These are phyloP conservation scores for Polia nebulosa DNA, from an alignment of 2,888 invertebrate genomes.

Conservation along the genomic window DNA sequence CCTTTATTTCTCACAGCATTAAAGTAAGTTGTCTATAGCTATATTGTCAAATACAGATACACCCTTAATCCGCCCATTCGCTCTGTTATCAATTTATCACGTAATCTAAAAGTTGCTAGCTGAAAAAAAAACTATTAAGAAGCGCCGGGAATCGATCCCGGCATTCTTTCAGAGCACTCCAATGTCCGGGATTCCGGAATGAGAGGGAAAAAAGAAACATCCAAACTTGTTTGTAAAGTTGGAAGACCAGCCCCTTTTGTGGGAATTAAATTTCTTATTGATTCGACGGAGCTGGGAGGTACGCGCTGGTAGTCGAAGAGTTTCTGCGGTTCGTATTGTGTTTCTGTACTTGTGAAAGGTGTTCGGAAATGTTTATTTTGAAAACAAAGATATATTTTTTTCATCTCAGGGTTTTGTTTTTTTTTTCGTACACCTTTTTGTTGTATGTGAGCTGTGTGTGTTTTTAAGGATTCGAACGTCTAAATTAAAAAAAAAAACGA, in stretches of 20 bases:
- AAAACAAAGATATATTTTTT: background rate
- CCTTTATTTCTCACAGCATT: background rate
- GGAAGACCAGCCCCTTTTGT: slow-evolving; percentile 52
- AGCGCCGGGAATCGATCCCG: slow-evolving; percentile 35
- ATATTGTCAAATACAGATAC: background rate
- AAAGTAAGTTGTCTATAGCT: background rate
- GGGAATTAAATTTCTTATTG: slow-evolving; percentile 68
- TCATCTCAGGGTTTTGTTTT: background rate
- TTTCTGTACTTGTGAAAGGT: slow-evolving; percentile 22
- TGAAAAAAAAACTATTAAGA: slow-evolving; percentile 70
- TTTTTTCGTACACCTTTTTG: background rate
- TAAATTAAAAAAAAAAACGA: no score
- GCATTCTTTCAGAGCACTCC: slow-evolving; percentile 58
- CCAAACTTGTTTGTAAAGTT: slow-evolving; percentile 63
- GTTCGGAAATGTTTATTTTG: slow-evolving; percentile 24
- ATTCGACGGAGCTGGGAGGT: slow-evolving; percentile 40
- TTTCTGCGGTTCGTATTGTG: slow-evolving; percentile 26
- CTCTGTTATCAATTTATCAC: slow-evolving; percentile 32
- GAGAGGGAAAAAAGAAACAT: slow-evolving; percentile 63
- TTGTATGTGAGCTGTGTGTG: background rate
- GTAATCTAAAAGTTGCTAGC: slow-evolving; percentile 53
- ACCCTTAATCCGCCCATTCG: background rate
- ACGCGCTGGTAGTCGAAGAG: slow-evolving; percentile 3
- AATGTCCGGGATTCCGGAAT: slow-evolving; percentile 61
- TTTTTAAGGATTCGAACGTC: no score